Evolutionary conservation across 2,888 invertebrate genomes (phyloP), one percentile per base, ranked within the genome.

Genomic region (Agonopterix arenella): DNA sequence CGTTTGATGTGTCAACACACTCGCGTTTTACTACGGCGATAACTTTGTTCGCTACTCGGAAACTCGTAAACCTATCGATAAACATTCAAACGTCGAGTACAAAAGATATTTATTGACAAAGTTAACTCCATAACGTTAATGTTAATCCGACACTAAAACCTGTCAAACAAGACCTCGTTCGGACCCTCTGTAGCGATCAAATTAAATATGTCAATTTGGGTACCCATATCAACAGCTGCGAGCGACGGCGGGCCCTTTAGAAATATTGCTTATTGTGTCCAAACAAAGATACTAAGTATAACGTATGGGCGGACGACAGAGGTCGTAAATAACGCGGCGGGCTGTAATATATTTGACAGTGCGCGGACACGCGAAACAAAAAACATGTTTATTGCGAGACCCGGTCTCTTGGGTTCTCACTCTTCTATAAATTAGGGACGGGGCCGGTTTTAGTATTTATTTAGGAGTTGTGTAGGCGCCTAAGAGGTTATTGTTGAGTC

Each of bases 211-310:
- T 89, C 89, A 89, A 89, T 89, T 89, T 81, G 81, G 82, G 81
- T 77, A 89, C 89, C 88, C 88, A 84, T 88, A 89, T 89, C 89
- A 89, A 84, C 86, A 86, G 89, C 88, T 88, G 89, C 84, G 79
- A 78, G 78, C 80, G 86, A 83, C 84, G 84, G 80, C 83, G 80
- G 80, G 76, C 81, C 84, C 85, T 84, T 85, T 86, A 84, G 85
- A 89, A 89, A 89, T 89, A 89, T 89, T 83, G 85, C 88, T 88
- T 86, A 89, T 89, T 88, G 89, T 89, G 89, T 89, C 88, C 88
- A 89, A 89, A 89, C 89, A 89, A 86, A 89, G 89, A 88, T 89
- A 88, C 86, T 85, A 86, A 89, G 88, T 86, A 88, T 89, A 88
- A 89, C 85, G 89, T 88, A 89, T 88, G 89, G 88, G 88, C 86